These are phyloP conservation scores for Pogonocichla stellata DNA, from an alignment of 2,113 vertebrate species.

Conservation along the genomic window DNA sequence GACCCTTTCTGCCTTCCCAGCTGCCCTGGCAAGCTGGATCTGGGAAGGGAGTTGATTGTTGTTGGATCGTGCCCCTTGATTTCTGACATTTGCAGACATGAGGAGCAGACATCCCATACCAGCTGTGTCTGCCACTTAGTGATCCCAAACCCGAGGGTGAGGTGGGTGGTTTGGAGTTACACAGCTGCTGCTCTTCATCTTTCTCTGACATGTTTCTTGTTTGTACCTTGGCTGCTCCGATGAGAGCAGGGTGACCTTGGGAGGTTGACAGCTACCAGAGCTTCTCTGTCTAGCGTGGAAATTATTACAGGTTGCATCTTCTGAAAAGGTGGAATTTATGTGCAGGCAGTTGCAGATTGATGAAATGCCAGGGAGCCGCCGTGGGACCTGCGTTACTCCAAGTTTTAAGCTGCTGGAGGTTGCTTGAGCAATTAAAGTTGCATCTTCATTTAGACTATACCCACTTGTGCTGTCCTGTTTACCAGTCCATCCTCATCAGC, in stretches of 20 bases:
- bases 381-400: rapidly evolving
- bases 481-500: neutral
- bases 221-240: neutral
- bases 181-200: conserved; percentile 40
- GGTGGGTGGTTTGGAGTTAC: neutral
- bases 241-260: neutral
- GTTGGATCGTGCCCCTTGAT: neutral
- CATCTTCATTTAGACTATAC: neutral
- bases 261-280: neutral
- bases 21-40: neutral
- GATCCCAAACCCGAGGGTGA: neutral
- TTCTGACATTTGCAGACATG: neutral
- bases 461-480: neutral
- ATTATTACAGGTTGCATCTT: neutral
- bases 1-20: neutral
- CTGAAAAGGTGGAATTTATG: neutral
- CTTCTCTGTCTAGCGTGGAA: neutral
- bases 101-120: neutral
- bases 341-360: neutral
- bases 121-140: neutral
- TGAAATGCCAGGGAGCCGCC: rapidly evolving
- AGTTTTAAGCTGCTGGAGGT: neutral
- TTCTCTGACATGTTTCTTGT: neutral
- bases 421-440: neutral
- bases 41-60: neutral